phyloP scores from a whole-genome alignment of 2,113 vertebrate genomes.

The Crocuta crocuta region DNA sequence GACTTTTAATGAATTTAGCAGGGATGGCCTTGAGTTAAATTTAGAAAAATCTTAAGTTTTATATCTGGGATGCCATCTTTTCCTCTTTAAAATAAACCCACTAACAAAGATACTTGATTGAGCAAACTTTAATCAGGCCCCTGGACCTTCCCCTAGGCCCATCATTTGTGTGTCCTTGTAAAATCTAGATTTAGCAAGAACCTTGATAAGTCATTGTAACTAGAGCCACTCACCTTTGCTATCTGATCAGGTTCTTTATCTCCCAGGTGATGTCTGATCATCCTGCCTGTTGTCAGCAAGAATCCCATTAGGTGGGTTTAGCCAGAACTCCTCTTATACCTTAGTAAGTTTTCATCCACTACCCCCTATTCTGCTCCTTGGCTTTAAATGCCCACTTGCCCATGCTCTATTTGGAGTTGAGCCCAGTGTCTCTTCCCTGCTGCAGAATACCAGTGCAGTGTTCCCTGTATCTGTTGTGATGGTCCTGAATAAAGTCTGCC shows the following conservation, averaged over 20 bases:
- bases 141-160: background rate
- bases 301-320: constrained; percentile 22
- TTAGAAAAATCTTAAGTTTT: background rate
- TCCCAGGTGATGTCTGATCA: background rate
- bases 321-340: background rate
- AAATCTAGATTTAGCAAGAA: constrained; percentile 35
- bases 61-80: background rate
- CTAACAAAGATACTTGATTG: constrained; percentile 37
- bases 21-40: background rate
- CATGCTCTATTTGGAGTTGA: background rate
- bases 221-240: background rate
- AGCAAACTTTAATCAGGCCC: background rate
- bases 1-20: background rate
- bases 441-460: background rate
- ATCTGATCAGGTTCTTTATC: background rate
- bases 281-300: background rate
- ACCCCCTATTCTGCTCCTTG: background rate
- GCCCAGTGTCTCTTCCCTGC: background rate
- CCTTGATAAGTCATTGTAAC: background rate
- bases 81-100: background rate
- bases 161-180: background rate
- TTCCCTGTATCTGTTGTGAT: background rate
- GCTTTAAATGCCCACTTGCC: background rate
- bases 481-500: background rate
- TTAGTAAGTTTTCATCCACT: background rate